Conservation (phyloP, 2,113 vertebrate species). For the Trochalopteron elliotii region DNA sequence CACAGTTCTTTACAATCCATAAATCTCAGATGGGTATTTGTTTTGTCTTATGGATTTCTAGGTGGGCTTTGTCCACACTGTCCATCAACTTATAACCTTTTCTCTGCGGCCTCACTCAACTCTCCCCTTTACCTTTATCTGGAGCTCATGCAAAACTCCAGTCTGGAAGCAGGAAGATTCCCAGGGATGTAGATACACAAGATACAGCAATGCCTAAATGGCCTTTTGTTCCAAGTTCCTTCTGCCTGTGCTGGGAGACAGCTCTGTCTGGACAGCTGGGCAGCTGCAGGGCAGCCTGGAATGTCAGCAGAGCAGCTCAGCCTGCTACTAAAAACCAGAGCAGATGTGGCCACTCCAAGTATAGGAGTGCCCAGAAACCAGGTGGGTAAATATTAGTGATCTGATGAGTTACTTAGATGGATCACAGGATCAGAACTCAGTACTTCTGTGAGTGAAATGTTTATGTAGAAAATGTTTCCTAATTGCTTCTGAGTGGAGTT, state of each 20-base stretch:
- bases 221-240: neutral
- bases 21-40: neutral
- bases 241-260: neutral
- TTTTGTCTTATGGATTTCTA: neutral
- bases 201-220: rapidly evolving
- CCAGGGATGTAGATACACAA: neutral
- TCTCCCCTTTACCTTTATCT: neutral
- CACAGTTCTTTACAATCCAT: neutral
- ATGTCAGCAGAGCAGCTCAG: neutral
- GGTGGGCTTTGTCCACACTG: neutral
- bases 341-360: rapidly evolving
- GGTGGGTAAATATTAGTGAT: neutral
- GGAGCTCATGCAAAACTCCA: neutral
- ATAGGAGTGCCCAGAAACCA: neutral
- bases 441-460: neutral
- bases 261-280: rapidly evolving
- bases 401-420: neutral
- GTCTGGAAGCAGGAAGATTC: neutral
- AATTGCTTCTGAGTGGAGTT: neutral
- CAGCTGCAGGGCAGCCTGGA: neutral
- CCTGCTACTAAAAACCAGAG: neutral
- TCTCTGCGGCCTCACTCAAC: neutral
- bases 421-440: neutral
- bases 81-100: neutral
- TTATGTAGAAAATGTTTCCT: neutral